These are phyloP conservation scores for Lindbergichthys nudifrons DNA, from an alignment of 2,797 vertebrate genomes.

Conservation along the genomic window DNA sequence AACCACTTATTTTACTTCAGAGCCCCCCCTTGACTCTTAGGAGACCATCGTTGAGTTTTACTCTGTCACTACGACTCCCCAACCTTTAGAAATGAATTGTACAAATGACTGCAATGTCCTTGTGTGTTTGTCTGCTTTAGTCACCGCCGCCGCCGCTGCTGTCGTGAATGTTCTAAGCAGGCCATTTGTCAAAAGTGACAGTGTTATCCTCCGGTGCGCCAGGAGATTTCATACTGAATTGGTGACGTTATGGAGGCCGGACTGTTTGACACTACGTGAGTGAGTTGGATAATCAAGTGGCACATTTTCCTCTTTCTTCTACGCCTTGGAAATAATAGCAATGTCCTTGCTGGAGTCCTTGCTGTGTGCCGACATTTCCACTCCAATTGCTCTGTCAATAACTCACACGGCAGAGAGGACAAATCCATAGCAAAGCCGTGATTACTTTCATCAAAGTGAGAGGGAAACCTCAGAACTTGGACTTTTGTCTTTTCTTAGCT, in stretches of 20 bases:
- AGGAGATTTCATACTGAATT: slow-evolving; percentile 40
- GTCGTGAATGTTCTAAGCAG: slow-evolving; percentile 39
- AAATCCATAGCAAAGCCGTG: slow-evolving; percentile 59
- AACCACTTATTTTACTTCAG: slow-evolving; percentile 12
- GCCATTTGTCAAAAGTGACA: slow-evolving; percentile 48
- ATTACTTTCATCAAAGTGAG: slow-evolving; percentile 57
- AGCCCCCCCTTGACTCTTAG: slow-evolving; percentile 26
- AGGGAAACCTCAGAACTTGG: slow-evolving; percentile 10
- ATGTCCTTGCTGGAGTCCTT: slow-evolving; percentile 56
- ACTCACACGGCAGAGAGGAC: slow-evolving; percentile 53
- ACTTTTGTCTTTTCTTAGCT: background rate
- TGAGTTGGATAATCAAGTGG: slow-evolving; percentile 41
- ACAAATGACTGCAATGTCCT: slow-evolving; percentile 47
- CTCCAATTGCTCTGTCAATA: slow-evolving; percentile 67
- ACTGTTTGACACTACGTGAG: slow-evolving; percentile 24
- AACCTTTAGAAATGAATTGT: slow-evolving; percentile 44
- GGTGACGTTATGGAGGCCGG: slow-evolving; percentile 18
- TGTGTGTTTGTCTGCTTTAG: slow-evolving; percentile 35
- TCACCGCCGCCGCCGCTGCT: slow-evolving; percentile 18
- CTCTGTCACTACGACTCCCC: slow-evolving; percentile 17
- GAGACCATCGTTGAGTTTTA: slow-evolving; percentile 24
- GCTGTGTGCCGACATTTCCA: slow-evolving; percentile 48
- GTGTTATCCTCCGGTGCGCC: slow-evolving; percentile 21
- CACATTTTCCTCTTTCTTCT: slow-evolving; percentile 35
- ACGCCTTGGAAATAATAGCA: slow-evolving; percentile 53